A percentile compares a stretch with the other conserved stretches of the same genome.
phyloP scores from a whole-genome alignment of 1,140 invertebrate genomes.

The Philopotamus ludificatus region DNA sequence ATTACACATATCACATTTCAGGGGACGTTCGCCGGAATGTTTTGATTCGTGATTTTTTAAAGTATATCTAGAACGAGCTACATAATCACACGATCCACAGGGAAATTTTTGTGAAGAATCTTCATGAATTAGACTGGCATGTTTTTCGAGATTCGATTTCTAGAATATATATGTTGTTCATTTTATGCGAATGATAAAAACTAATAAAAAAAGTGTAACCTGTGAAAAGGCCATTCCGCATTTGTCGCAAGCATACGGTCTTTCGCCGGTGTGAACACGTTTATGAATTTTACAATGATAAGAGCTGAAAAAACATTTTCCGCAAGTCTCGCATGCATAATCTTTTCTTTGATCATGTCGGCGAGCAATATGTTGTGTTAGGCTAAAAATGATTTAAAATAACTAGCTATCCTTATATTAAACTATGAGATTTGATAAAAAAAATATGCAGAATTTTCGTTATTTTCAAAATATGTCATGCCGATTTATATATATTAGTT shows the following conservation, averaged over 20 bases:
- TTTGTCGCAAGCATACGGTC: slow-evolving; percentile 33
- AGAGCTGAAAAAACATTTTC: slow-evolving; percentile 29
- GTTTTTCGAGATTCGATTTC: slow-evolving; percentile 36
- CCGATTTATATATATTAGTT: no score
- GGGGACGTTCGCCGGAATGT: slow-evolving; percentile 25
- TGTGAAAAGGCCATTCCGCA: slow-evolving; percentile 30
- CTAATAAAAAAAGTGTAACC: slow-evolving; percentile 6
- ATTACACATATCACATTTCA: slow-evolving; percentile 25
- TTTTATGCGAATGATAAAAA: not conserved
- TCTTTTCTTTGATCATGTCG: slow-evolving; percentile 21
- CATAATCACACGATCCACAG: slow-evolving; percentile 18
- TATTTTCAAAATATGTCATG: not conserved
- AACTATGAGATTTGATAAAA: not conserved
- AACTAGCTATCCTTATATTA: not conserved
- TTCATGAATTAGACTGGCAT: slow-evolving; percentile 17
- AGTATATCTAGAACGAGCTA: slow-evolving; percentile 5
- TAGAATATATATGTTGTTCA: slow-evolving; percentile 5
- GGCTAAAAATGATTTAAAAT: slow-evolving; percentile 5
- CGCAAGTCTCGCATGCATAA: slow-evolving; percentile 35
- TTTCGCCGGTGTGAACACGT: slow-evolving; percentile 31
- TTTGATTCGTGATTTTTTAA: slow-evolving; percentile 18
- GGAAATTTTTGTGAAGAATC: not conserved
- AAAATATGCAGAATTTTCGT: not conserved
- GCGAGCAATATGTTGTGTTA: slow-evolving; percentile 23
- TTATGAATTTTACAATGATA: slow-evolving; percentile 21